Percentiles rank a stretch among this genome's conserved stretches.
These are phyloP conservation scores for Turdus rufiventris DNA, from an alignment of 2,113 vertebrate genomes.

Conservation along the genomic window DNA sequence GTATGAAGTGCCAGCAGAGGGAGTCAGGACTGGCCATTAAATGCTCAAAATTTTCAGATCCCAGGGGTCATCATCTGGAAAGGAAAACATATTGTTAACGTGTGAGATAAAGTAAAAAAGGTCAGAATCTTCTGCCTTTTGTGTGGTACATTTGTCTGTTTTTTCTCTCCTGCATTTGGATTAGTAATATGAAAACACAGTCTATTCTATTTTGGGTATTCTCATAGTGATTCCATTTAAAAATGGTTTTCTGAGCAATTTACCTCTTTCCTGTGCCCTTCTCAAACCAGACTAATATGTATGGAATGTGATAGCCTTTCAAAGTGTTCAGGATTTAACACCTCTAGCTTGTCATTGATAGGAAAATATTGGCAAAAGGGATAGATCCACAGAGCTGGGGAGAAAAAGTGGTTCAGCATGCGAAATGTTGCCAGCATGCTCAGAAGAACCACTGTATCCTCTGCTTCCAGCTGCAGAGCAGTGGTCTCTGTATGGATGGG, in stretches of 20 bases:
- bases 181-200: not conserved
- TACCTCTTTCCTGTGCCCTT: not conserved
- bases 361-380: not conserved
- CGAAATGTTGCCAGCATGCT: not conserved
- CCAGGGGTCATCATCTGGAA: not conserved
- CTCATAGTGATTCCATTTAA: not conserved
- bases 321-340: not conserved
- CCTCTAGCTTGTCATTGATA: not conserved
- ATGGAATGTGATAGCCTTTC: not conserved
- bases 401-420: not conserved
- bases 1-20: not conserved
- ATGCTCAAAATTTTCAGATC: not conserved
- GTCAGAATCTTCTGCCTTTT: not conserved
- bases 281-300: not conserved
- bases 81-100: not conserved
- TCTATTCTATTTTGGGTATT: not conserved
- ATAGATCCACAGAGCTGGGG: not conserved
- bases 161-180: not conserved
- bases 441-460: not conserved
- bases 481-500: not conserved
- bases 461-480: not conserved
- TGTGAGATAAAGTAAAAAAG: not conserved
- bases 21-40: not conserved
- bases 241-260: not conserved
- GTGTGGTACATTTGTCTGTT: fast-evolving